Base-by-base conservation (phyloP, 35 echinoderm and acorn worm species). In the Holothuria glaberrima region DNA sequence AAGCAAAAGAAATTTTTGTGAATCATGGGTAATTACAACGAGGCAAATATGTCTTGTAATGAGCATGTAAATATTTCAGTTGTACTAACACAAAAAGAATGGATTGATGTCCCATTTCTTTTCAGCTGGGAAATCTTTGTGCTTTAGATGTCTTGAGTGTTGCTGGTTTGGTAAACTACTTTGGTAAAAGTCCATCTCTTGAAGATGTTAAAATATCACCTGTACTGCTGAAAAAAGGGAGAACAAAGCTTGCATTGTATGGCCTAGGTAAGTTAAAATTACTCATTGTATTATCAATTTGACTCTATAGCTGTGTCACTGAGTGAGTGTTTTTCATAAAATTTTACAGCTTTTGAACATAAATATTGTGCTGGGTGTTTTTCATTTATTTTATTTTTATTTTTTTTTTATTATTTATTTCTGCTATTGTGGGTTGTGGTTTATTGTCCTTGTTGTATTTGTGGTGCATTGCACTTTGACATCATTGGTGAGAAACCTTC, bases 111-210 rank as follows among this genome's bases (percentile, higher is more conserved):
- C 25, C 10, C 13, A 22, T 1, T 27, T 92, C 63, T 75, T 69
- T 58, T 44, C 60, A 99, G 97, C 93, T 92, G 33, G 93, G 88
- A 13, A 99, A 99, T 68, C 77, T 99, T 21, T 99, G 97, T 86
- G 83, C 93, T 35, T 63, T 99, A 30, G 97, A 99, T 68, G 85
- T 99, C 2, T 57, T 99, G 62, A 95, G 97, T 88, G 91, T 99
- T 38, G 90, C 97, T 14, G 97, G 97, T n/a, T 57, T 99, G 25
- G 80, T 99, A 21, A 99, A 99, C 88, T 94, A 99, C 66, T 99
- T 99, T 86, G 97, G 97, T 0, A 98, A 93, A 66, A 79, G 82
- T 44, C 86, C 87, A 27, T 95, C 97, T 30, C 59, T 99, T 54
- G 96, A 99, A 85, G 75, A 84, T 35, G 91, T 99, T 1, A 93